Conservation (phyloP, 2,113 vertebrate genomes). For the Campylomormyrus numenius region DNA sequence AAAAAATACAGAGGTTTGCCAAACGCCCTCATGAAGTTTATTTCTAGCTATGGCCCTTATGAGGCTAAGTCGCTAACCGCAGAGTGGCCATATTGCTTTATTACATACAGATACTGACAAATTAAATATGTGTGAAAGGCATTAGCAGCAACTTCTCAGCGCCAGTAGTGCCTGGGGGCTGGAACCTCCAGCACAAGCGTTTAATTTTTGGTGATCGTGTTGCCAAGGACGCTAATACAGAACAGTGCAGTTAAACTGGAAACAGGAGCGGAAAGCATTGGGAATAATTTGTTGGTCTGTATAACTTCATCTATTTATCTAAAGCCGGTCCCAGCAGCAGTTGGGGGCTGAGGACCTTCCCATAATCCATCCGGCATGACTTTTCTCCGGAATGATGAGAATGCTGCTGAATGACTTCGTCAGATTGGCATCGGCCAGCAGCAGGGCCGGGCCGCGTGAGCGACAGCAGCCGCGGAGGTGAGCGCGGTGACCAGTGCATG, state of each 20-base stretch:
- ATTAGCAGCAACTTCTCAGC: neutral
- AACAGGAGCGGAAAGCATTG: neutral
- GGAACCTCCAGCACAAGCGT: neutral
- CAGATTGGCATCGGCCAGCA: neutral
- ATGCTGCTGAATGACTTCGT: neutral
- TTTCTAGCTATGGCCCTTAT: neutral
- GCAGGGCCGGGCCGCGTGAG: neutral
- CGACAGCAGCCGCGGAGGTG: neutral
- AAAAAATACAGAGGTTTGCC: neutral
- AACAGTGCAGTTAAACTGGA: neutral
- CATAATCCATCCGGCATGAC: too few relatives aligned
- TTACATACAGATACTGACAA: neutral
- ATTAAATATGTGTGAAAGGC: slow-evolving; percentile 1
- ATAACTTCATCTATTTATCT: neutral
- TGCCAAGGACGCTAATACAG: neutral
- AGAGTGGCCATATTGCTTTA: neutral
- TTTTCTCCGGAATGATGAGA: neutral
- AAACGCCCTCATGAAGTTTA: neutral
- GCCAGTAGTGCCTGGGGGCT: neutral
- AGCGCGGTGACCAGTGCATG: neutral
- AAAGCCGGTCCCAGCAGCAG: neutral
- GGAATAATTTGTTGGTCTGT: neutral
- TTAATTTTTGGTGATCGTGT: neutral
- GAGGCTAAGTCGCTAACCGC: neutral
- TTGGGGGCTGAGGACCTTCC: neutral